A percentile compares a stretch with the other conserved stretches of the same genome.
phyloP scores from a whole-genome alignment of 2,888 invertebrate genomes.

The Mamestra brassicae region DNA sequence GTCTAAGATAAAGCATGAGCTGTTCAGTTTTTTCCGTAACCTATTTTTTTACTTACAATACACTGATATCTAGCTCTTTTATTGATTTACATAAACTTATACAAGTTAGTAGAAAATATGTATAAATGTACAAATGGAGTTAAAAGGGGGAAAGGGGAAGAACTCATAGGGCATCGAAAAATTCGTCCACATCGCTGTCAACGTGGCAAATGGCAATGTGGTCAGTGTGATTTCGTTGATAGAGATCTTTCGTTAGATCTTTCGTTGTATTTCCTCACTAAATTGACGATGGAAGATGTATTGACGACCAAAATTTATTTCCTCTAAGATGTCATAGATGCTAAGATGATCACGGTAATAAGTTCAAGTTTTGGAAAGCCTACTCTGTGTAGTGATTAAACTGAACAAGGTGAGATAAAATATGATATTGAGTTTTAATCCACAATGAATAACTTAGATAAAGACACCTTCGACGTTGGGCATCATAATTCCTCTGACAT shows the following conservation, averaged over 20 bases:
- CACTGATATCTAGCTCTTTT: neutral
- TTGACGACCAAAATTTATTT: too few species aligned
- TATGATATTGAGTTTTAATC: neutral
- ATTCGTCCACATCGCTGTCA: too few species aligned
- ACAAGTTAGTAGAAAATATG: too few species aligned
- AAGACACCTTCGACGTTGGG: constrained; percentile 3
- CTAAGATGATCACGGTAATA: neutral
- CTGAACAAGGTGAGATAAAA: neutral
- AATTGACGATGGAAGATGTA: too few species aligned
- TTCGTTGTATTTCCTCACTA: neutral
- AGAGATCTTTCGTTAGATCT: neutral
- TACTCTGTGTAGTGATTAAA: neutral
- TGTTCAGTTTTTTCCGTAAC: neutral
- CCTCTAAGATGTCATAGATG: neutral
- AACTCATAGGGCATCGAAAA: too few species aligned
- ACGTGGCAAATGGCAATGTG: too few species aligned
- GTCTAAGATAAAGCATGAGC: neutral
- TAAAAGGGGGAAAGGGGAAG: too few species aligned
- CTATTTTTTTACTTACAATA: neutral
- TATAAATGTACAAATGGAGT: too few species aligned
- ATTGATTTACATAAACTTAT: too few species aligned
- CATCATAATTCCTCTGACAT: constrained; percentile 32
- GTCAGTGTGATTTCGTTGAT: neutral
- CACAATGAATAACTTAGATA: neutral
- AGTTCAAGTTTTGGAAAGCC: neutral